Conservation (phyloP, 2,888 invertebrate species). For the Dinocampus coccinellae region DNA sequence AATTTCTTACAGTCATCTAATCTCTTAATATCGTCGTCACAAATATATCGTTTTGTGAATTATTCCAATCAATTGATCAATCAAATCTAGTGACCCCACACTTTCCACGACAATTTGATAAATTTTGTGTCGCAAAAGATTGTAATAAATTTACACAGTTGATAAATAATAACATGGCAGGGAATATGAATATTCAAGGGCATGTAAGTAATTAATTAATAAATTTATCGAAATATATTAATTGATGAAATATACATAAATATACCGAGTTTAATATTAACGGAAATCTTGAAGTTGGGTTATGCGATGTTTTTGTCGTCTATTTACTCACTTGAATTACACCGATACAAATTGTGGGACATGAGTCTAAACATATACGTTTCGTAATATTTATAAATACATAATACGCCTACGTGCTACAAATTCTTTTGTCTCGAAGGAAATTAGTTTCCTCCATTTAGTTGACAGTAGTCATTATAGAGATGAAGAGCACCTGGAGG, state of each 20-base stretch:
- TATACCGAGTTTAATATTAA: neutral
- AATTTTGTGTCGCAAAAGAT: too few species aligned
- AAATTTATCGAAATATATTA: neutral
- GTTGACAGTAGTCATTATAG: neutral
- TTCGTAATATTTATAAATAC: slow-evolving; percentile 22
- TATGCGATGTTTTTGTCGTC: neutral
- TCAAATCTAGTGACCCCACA: neutral
- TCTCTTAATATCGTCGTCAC: neutral
- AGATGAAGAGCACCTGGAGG: slow-evolving; percentile 56
- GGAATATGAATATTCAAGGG: neutral
- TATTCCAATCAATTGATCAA: neutral
- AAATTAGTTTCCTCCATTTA: neutral
- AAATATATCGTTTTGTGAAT: neutral
- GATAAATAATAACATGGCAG: neutral
- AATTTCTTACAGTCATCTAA: neutral
- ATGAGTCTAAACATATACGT: neutral
- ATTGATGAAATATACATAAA: too few species aligned
- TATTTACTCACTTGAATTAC: neutral
- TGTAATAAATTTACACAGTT: too few species aligned
- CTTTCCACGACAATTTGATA: neutral
- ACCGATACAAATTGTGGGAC: neutral
- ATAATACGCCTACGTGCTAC: neutral
- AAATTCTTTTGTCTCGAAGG: neutral
- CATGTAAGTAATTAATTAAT: neutral
- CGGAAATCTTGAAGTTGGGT: neutral